A percentile compares a stretch with the other conserved stretches of the same genome.
Evolutionary conservation across 2,888 invertebrate genomes (phyloP).

Genomic region (Parelbella ahira): DNA sequence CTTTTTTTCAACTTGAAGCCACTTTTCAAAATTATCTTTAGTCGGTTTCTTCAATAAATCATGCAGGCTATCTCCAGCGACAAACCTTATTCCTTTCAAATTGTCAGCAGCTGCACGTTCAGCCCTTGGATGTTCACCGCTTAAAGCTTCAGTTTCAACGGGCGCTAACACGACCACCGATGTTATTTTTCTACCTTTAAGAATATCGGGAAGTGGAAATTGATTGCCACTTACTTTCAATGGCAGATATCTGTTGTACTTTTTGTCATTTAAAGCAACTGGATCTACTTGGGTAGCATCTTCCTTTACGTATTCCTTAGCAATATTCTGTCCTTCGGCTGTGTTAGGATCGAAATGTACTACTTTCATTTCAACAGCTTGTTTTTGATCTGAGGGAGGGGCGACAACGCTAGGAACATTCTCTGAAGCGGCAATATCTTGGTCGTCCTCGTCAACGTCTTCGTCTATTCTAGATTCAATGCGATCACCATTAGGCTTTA

Average conservation of each 20-base stretch:
- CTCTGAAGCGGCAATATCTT: slow-evolving; percentile 81
- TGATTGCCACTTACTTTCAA: slow-evolving; percentile 91
- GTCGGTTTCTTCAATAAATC: slow-evolving; percentile 87
- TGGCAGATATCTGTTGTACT: slow-evolving; percentile 91
- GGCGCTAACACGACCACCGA: slow-evolving; percentile 93
- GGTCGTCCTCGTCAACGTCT: slow-evolving; percentile 70
- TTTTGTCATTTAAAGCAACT: slow-evolving; percentile 86
- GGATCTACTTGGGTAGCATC: slow-evolving; percentile 88
- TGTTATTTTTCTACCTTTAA: slow-evolving; percentile 88
- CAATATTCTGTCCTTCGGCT: slow-evolving; percentile 85
- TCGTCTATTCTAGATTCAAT: slow-evolving; percentile 73
- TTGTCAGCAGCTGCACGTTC: slow-evolving; percentile 79
- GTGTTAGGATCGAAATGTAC: slow-evolving; percentile 90
- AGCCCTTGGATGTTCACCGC: slow-evolving; percentile 66
- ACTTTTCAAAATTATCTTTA: slow-evolving; percentile 88
- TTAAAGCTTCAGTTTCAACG: slow-evolving; percentile 85
- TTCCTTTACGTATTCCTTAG: slow-evolving; percentile 85
- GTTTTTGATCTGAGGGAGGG: slow-evolving; percentile 55
- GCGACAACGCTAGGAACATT: slow-evolving; percentile 59
- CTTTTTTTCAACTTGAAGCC: slow-evolving; percentile 88
- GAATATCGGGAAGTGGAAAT: slow-evolving; percentile 89
- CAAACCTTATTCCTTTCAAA: slow-evolving; percentile 85
- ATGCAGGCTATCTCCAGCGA: slow-evolving; percentile 88
- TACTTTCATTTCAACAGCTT: slow-evolving; percentile 90
- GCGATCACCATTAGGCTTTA: slow-evolving; percentile 82